phyloP scores from a whole-genome alignment of 2,113 vertebrate genomes.

The Oncorhynchus masou region DNA sequence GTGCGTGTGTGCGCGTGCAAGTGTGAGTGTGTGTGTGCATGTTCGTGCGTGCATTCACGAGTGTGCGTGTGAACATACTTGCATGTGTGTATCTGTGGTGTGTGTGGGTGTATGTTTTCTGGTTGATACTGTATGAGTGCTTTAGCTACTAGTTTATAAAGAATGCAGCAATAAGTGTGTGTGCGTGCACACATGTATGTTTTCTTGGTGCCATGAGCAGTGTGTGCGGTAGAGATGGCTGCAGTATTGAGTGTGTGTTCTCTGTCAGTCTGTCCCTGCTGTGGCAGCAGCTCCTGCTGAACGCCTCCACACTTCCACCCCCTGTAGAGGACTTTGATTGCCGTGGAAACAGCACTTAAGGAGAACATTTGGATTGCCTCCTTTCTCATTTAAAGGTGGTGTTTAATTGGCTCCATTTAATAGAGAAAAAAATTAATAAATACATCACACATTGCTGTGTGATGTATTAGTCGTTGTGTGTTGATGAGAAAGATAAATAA shows the following conservation, averaged over 20 bases:
- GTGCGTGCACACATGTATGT: slow-evolving; percentile 27
- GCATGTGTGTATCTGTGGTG: slow-evolving; percentile 18
- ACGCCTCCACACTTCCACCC: slow-evolving; percentile 65
- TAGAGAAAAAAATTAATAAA: slow-evolving; percentile 51
- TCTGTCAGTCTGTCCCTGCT: slow-evolving; percentile 61
- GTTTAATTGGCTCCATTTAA: slow-evolving; percentile 75
- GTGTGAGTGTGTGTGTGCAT: too few species aligned
- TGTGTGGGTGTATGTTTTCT: not conserved
- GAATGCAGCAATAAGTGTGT: not conserved
- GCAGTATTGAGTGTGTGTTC: slow-evolving; percentile 55
- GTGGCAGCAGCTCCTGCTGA: slow-evolving; percentile 66
- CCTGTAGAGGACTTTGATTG: slow-evolving; percentile 71
- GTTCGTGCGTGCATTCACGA: not conserved
- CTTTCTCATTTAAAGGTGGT: slow-evolving; percentile 68
- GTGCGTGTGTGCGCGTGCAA: slow-evolving; percentile 10
- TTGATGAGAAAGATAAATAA: slow-evolving; percentile 39
- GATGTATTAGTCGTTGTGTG: slow-evolving; percentile 48
- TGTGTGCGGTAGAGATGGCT: slow-evolving; percentile 49
- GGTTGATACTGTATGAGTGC: too few species aligned
- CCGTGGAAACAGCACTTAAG: slow-evolving; percentile 75
- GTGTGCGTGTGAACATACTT: slow-evolving; percentile 14
- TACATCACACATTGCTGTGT: slow-evolving; percentile 54
- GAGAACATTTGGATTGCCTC: slow-evolving; percentile 75
- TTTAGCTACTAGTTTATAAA: too few species aligned
- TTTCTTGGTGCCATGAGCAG: slow-evolving; percentile 10